Evolutionary conservation across 2,888 invertebrate genomes (phyloP), one percentile per base, ranked within the genome.

Genomic region (Dermolepida albohirtum): DNA sequence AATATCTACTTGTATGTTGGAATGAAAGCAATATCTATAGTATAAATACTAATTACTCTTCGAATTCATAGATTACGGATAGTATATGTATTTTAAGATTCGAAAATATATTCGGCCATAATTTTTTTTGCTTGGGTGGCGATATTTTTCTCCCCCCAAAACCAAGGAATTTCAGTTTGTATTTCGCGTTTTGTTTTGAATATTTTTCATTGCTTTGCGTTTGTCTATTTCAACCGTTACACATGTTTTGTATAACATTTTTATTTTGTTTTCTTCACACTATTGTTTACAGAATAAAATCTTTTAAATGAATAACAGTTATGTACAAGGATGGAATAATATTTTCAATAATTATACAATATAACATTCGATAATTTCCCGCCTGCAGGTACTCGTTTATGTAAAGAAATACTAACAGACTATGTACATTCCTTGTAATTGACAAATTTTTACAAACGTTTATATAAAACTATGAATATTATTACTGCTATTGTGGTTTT

Each of bases 221-320:
- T 55, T 17, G 34, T 50, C 17, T 50, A 64, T 52, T 64, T 34
- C 14, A 52, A 29, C 14, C 44, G n/a, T 12, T 64, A 12, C 44
- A 40, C 34, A 57, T 22, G 43, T 47, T 34, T 22, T 47, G 14
- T 54, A 66, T 55, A 57, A 49, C 29, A 55, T 49, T 57, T 57
- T 50, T 17, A 57, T 66, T 66, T 50, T 52, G 43, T 66, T 52
- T 34, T 12, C 27, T 44, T 62, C 75, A 69, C 54, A 27, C 34
- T 34, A 34, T 34, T 34, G 34, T 76, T 79, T 75, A 78, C 78
- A 81, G 80, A 80, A 82, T 81, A 81, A 79, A 81, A 79, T 80
- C 34, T 78, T 81, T 74, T 70, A 78, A 79, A 81, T 75, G 67
- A 66, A 69, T 73, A 73, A 73, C 73, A 73, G 69, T 72, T 72